Evolutionary conservation across 2,113 vertebrate species (phyloP).

Genomic region (Neodontobutis hainanensis): DNA sequence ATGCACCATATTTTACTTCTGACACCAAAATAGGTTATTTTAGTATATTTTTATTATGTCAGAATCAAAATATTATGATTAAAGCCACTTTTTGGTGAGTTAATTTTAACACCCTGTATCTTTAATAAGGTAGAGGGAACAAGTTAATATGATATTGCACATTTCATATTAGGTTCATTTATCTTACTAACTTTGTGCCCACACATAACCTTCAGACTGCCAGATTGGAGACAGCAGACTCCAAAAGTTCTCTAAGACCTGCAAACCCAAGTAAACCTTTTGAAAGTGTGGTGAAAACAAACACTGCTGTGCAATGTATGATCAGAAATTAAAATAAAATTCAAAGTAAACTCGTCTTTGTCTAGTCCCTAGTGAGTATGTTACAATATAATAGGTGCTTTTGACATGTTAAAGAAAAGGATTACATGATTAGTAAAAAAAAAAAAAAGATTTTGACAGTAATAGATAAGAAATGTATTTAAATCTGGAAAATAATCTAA

Average conservation of each 20-base stretch:
- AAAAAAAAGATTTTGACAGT: constrained; percentile 33
- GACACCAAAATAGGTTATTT: background rate
- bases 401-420: constrained; percentile 16
- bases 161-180: constrained; percentile 24
- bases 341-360: background rate
- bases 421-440: constrained; percentile 22
- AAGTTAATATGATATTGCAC: constrained; percentile 21
- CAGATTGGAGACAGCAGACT: constrained; percentile 12
- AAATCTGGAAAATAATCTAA: constrained; percentile 66
- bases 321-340: constrained; percentile 42
- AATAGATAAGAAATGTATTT: constrained; percentile 53
- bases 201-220: constrained; percentile 21
- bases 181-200: constrained; percentile 33
- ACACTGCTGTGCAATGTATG: constrained; percentile 47
- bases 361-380: background rate
- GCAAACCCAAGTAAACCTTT: constrained; percentile 16
- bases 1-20: constrained; percentile 9
- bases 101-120: no score
- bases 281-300: constrained; percentile 33
- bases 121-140: background rate
- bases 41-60: background rate
- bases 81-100: no score
- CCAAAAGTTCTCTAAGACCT: constrained; percentile 24
- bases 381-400: constrained; percentile 16
- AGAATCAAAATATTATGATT: no score